Base-by-base conservation (phyloP, 1,140 invertebrate genomes). In the Drosophila lacteicornis region DNA sequence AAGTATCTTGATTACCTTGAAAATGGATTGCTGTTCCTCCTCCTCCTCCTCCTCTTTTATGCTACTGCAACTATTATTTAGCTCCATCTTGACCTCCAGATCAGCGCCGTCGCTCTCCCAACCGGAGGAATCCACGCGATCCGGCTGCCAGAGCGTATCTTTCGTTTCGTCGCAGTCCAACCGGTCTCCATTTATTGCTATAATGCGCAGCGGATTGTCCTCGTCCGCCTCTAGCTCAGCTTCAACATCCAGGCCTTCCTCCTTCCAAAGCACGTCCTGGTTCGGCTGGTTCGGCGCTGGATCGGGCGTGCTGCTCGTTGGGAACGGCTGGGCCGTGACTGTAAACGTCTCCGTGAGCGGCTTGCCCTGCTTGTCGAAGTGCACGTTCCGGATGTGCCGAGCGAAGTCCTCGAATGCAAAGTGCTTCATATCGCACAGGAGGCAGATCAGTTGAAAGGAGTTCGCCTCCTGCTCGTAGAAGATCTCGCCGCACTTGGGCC, bases 401-500 rank as follows among this genome's bases (percentile, higher is more conserved):
- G 45, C 60, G 17, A 90, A 90, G 65, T 90, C 85, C n/a, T 90
- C 75, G 40, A 90, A 90, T 2, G 58, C 56, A 9, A 91, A 90
- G 33, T 82, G 75, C 15, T 90, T 90, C 86, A 90, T 91, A 9
- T 82, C 75, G 51, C 85, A 90, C 8, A 90, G 65, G 25, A 80
- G 75, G 45, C 85, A 90, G n/a, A 80, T 50, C 15, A 90, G 22
- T 25, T 85, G 85, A 51, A 90, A 90, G 45, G 68, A 75, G 19
- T 73, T 70, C 7, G 50, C 63, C 46, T 81, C 84, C 57, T 78
- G 70, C 30, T 85, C 86, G 33, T 80, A 90, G 42, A 80, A 90
- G 55, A 90, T 85, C 22, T 90, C 86, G 19, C 85, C 85, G 36
- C 85, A 90, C 53, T 91, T 91, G 15, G 84, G 75, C 1, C 47